Conservation (phyloP, 2,113 vertebrate genomes). For the Donacobius atricapilla region DNA sequence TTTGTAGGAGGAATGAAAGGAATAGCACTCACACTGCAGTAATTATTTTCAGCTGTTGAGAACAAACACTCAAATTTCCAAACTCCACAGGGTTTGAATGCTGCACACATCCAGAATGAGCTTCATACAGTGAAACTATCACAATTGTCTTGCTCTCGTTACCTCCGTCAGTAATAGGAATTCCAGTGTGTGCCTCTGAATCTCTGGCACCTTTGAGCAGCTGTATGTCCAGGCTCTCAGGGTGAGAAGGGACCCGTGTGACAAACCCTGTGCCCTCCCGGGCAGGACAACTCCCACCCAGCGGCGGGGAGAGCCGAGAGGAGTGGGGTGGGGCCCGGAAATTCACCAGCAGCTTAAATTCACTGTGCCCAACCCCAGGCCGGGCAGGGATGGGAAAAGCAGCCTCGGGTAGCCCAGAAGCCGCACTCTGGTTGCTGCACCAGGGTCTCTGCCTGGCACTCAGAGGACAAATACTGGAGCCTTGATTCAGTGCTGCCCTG, state of each 20-base stretch:
- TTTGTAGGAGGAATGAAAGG: neutral
- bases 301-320: neutral
- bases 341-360: neutral
- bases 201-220: neutral
- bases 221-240: accelerated
- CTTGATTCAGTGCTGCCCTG: neutral
- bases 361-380: accelerated
- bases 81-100: neutral
- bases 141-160: neutral
- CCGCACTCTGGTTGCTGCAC: neutral
- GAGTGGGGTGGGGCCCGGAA: neutral
- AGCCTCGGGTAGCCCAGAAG: neutral
- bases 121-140: neutral
- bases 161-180: neutral
- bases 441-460: neutral
- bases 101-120: neutral
- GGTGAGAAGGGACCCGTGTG: neutral
- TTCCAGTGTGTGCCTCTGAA: neutral
- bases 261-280: neutral
- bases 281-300: neutral
- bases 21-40: neutral
- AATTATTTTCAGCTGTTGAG: neutral
- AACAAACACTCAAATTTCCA: neutral
- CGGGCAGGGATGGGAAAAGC: neutral
- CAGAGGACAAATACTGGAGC: neutral